These are phyloP conservation scores for Podocnemis expansa DNA, from an alignment of 2,113 vertebrate genomes.

Conservation along the genomic window DNA sequence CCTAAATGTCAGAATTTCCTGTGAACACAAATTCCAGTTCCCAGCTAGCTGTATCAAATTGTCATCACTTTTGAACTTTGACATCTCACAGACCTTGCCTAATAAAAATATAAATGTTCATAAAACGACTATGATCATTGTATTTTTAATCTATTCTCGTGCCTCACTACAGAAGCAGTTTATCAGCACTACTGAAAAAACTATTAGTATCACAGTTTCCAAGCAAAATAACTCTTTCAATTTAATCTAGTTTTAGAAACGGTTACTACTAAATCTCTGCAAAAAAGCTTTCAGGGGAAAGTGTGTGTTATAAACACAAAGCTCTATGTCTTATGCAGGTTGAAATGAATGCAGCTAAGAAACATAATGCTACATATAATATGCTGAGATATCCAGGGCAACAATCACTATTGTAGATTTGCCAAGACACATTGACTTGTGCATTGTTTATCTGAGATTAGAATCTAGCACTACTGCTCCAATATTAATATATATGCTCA, in stretches of 20 bases:
- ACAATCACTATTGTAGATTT: background rate
- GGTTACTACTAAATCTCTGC: background rate
- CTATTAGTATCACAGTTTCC: background rate
- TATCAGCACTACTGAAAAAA: background rate
- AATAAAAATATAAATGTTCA: background rate
- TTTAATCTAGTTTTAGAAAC: background rate
- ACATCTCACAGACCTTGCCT: background rate
- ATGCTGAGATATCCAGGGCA: background rate
- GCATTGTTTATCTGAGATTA: background rate
- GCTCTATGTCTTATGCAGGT: background rate
- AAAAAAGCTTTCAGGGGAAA: background rate
- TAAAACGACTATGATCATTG: background rate
- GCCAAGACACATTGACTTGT: background rate
- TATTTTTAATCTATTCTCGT: background rate
- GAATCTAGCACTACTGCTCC: background rate
- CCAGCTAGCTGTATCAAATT: background rate
- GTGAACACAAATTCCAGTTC: background rate
- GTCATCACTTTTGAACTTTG: background rate
- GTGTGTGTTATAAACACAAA: background rate
- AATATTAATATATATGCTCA: background rate
- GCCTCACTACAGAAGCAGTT: background rate
- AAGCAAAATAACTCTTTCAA: background rate
- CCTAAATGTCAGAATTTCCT: background rate
- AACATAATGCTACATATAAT: background rate
- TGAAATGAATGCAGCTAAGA: background rate